Evolutionary conservation across 2,113 vertebrate species (phyloP).

Genomic region (Myrmecophaga tridactyla): DNA sequence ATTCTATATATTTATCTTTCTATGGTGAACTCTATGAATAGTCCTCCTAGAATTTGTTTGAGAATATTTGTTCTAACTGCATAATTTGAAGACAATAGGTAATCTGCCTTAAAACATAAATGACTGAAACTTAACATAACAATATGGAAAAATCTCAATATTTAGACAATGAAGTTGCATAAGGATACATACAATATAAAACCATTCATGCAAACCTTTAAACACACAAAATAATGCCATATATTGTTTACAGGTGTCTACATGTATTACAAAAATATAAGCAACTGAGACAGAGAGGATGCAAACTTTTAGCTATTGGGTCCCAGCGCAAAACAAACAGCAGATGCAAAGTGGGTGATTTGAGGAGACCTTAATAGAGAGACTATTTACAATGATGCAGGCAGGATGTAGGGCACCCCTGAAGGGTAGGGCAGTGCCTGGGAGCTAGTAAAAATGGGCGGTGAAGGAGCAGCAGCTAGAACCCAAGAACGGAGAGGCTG

Average conservation of each 20-base stretch:
- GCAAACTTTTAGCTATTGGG: background rate
- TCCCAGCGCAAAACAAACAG: background rate
- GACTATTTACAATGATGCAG: background rate
- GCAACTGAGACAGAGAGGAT: background rate
- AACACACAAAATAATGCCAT: background rate
- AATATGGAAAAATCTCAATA: background rate
- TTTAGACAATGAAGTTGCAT: background rate
- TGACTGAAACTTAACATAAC: background rate
- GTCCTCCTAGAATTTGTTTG: background rate
- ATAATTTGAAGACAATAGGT: background rate
- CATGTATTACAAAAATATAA: background rate
- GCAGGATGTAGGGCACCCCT: background rate
- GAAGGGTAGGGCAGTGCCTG: accelerated
- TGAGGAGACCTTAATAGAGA: background rate
- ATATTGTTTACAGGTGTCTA: too few relatives aligned
- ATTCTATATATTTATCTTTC: background rate
- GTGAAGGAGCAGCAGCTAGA: background rate
- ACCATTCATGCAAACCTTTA: background rate
- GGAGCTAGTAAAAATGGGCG: background rate
- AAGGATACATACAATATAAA: background rate
- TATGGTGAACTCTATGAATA: background rate
- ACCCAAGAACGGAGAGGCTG: background rate
- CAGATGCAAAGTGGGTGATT: too few relatives aligned
- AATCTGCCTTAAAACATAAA: background rate
- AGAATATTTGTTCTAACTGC: background rate